Evolutionary conservation across 2,888 invertebrate genomes (phyloP).

Genomic region (Erebia epiphron): DNA sequence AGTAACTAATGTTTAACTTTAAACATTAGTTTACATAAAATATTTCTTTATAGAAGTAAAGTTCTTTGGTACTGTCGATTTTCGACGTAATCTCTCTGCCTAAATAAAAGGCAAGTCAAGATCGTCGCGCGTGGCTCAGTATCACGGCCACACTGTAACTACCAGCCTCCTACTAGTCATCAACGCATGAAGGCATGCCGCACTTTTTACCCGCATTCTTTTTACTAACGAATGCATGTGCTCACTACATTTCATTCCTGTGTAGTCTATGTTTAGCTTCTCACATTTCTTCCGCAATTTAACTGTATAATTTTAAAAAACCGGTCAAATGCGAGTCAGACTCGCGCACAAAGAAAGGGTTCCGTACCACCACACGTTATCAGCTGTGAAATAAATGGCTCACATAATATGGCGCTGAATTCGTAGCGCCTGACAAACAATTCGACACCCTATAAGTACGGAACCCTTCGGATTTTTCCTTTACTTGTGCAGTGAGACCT

Average conservation of each 20-base stretch:
- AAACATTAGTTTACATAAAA: no score
- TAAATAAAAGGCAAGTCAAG: conserved; percentile 27
- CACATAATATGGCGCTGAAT: no score
- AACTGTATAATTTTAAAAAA: background rate
- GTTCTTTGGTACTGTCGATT: background rate
- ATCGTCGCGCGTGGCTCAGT: conserved; percentile 66
- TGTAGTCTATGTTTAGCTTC: background rate
- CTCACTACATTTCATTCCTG: conserved; percentile 20
- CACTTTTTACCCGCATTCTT: conserved; percentile 52
- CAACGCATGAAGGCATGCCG: conserved; percentile 61
- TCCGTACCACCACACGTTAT: background rate
- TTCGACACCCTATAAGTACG: no score
- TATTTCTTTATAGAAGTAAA: background rate
- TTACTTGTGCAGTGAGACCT: no score
- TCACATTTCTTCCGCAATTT: background rate
- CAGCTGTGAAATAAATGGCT: no score
- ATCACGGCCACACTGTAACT: conserved; percentile 61
- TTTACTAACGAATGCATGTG: conserved; percentile 10
- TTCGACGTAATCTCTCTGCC: conserved; percentile 13
- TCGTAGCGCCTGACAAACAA: no score
- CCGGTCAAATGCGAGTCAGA: no score
- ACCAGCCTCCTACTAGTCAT: conserved; percentile 46
- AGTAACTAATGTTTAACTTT: no score
- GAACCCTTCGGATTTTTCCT: no score
- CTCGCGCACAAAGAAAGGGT: background rate